Conservation (phyloP, 1,140 invertebrate genomes). For the Pogonus chalceus region DNA sequence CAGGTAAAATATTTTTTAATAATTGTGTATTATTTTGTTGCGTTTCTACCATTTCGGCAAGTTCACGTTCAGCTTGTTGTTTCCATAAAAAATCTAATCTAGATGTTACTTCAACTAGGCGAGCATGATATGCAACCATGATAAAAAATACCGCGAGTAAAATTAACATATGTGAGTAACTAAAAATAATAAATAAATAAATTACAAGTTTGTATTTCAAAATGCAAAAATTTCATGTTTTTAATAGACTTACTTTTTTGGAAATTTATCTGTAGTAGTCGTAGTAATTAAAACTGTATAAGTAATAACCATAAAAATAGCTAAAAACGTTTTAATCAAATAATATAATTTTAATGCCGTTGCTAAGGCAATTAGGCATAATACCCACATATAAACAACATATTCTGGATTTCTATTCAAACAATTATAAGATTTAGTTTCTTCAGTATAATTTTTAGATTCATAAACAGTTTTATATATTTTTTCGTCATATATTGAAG, state of each 20-base stretch:
- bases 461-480: too few species aligned
- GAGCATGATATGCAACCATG: conserved; percentile 84
- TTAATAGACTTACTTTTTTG: too few species aligned
- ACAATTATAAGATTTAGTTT: conserved; percentile 7
- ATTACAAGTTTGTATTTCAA: background rate
- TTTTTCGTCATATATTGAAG: too few species aligned
- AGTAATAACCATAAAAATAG: conserved; percentile 60
- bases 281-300: conserved; percentile 58
- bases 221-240: conserved; percentile 12
- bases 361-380: conserved; percentile 82
- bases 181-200: conserved; percentile 44
- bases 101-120: conserved; percentile 79
- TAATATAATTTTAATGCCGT: conserved; percentile 90
- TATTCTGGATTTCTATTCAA: conserved; percentile 67
- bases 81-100: conserved; percentile 94
- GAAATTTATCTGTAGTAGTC: too few species aligned
- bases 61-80: conserved; percentile 78
- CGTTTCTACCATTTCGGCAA: conserved; percentile 84
- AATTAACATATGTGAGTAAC: conserved; percentile 71
- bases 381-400: conserved; percentile 84
- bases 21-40: conserved; percentile 76
- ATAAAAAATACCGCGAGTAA: conserved; percentile 71
- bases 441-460: conserved; percentile 6
- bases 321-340: conserved; percentile 75
- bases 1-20: conserved; percentile 88